These are phyloP conservation scores for Drosophila dives DNA, from an alignment of 2,888 invertebrate species.

Conservation along the genomic window DNA sequence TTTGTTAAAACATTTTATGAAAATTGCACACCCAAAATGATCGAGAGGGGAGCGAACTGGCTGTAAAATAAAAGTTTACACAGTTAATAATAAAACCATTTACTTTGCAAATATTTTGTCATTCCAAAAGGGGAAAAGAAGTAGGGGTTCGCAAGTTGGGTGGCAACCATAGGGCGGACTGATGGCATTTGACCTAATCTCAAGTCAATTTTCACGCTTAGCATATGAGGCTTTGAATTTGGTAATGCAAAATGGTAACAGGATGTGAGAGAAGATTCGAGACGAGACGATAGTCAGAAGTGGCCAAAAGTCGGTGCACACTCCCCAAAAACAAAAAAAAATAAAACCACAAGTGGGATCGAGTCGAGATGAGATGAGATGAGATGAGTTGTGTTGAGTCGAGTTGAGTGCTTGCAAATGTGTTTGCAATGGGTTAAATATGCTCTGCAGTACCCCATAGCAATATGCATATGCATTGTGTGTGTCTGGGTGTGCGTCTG, in stretches of 20 bases:
- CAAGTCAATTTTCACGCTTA: slow-evolving; percentile 73
- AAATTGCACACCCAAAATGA: slow-evolving; percentile 58
- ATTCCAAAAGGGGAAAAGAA: slow-evolving; percentile 3
- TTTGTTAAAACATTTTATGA: slow-evolving; percentile 72
- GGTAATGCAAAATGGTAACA: slow-evolving; percentile 50
- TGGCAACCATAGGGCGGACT: not conserved
- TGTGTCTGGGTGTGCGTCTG: slow-evolving; percentile 20
- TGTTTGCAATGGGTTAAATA: slow-evolving; percentile 77
- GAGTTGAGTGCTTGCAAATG: slow-evolving; percentile 68
- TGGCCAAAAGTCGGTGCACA: slow-evolving; percentile 11
- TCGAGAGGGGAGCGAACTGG: slow-evolving; percentile 1
- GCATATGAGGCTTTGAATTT: slow-evolving; percentile 67
- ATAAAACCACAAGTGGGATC: slow-evolving; percentile 10
- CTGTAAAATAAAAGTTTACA: slow-evolving; percentile 67
- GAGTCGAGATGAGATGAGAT: slow-evolving; percentile 10
- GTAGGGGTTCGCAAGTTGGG: not conserved
- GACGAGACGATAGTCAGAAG: slow-evolving; percentile 28
- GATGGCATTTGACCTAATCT: slow-evolving; percentile 37
- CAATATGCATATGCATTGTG: slow-evolving; percentile 66
- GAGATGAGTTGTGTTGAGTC: slow-evolving; percentile 2
- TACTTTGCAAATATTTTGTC: slow-evolving; percentile 77
- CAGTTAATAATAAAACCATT: slow-evolving; percentile 79
- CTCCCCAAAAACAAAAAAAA: not conserved
- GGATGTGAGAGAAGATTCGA: slow-evolving; percentile 12
- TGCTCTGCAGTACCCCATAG: slow-evolving; percentile 48